Conservation (phyloP, 2,113 vertebrate species). For the Melanostigma gelatinosum region DNA sequence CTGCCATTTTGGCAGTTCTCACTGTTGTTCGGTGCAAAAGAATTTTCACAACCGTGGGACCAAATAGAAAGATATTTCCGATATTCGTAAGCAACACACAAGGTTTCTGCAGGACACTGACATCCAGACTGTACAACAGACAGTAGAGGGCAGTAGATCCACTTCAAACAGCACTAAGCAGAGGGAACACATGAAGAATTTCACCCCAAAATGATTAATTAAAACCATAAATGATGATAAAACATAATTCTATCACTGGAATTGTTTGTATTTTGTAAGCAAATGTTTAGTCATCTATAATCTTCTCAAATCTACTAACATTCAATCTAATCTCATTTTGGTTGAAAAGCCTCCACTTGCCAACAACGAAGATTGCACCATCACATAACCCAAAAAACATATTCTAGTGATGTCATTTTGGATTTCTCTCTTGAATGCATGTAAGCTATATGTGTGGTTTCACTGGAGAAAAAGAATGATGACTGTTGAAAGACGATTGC, state of each 20-base stretch:
- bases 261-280: not conserved
- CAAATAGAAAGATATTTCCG: not conserved
- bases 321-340: conserved; percentile 23
- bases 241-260: not conserved
- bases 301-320: not conserved
- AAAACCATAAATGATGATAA: not conserved
- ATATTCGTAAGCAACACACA: not conserved
- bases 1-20: not conserved
- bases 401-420: not conserved
- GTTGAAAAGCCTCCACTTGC: conserved; percentile 43
- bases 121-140: conserved; percentile 14
- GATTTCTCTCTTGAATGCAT: not conserved
- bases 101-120: conserved; percentile 50
- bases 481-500: not conserved
- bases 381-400: not conserved
- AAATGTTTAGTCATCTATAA: not conserved
- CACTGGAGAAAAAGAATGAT: not conserved
- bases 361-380: not conserved
- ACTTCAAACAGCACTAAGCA: conserved; percentile 11
- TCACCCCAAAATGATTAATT: conserved; percentile 30
- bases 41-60: not conserved
- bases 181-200: conserved; percentile 10
- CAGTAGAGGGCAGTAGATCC: conserved; percentile 47
- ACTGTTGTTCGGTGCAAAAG: not conserved
- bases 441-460: not conserved